Percentiles rank a stretch among this genome's conserved stretches.
These are phyloP conservation scores for Oryctes rhinoceros DNA, from an alignment of 1,140 invertebrate species.

Conservation along the genomic window DNA sequence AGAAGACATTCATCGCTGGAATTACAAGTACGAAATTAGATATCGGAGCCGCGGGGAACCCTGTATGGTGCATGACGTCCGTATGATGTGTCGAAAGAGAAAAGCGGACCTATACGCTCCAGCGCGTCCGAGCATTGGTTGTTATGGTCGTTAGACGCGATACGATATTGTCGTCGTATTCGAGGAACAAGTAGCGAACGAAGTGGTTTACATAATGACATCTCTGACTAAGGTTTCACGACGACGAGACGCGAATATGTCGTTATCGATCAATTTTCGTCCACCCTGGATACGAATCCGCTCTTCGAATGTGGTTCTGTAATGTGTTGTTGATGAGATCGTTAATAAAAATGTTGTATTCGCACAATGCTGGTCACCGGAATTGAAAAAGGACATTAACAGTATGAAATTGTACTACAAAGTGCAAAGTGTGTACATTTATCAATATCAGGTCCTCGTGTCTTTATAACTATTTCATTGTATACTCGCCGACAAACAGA, in stretches of 20 bases:
- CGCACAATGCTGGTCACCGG: too few relatives aligned
- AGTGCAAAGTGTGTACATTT: too few relatives aligned
- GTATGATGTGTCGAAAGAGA: neutral
- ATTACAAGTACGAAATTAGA: constrained; percentile 12
- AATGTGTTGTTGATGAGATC: too few relatives aligned
- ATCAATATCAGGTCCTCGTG: too few relatives aligned
- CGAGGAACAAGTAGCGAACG: neutral
- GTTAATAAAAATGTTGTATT: too few relatives aligned
- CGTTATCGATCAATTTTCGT: neutral
- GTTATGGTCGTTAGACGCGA: neutral
- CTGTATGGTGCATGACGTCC: neutral
- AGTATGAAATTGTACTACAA: too few relatives aligned
- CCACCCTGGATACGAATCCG: too few relatives aligned
- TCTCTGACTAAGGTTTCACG: neutral
- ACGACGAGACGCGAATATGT: constrained; percentile 2
- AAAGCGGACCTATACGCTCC: neutral
- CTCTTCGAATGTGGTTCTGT: too few relatives aligned
- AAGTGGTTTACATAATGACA: constrained; percentile 3
- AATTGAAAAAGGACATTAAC: too few relatives aligned
- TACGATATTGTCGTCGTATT: neutral
- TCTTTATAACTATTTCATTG: too few relatives aligned
- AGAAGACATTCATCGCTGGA: neutral
- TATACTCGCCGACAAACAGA: too few relatives aligned
- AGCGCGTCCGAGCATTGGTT: neutral
- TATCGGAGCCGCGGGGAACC: neutral